Base-by-base conservation (phyloP, 2,113 vertebrate species). In the Grantiella picta region DNA sequence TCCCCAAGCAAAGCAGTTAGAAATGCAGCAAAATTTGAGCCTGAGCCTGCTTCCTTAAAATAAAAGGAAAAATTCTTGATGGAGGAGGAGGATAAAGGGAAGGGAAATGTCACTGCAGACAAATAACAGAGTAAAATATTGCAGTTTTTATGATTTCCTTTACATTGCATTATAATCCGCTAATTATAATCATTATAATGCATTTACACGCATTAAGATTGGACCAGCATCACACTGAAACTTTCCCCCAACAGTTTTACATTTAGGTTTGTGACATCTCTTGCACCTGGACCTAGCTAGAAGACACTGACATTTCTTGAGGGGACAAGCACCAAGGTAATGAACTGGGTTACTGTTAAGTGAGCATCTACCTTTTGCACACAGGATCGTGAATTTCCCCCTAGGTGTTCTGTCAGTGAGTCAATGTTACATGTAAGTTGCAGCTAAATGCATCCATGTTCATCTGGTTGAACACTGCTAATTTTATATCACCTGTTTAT, bases 401-500 rank as follows among this genome's bases (percentile, higher is more conserved):
- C 27, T 16, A 57, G 52, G 21, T 52, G 49, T 76, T 82, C 80
- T 70, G 47, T 57, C 75, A 40, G n/a, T 79, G 72, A 92, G 75
- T 70, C 68, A 90, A 2, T 42, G 89, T 76, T 82, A 91, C 24
- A 22, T 9, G 28, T 23, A 59, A 70, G 33, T 50, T 73, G 60
- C 33, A 90, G 65, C 53, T 84, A 84, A 93, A 75, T 21, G 24
- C 33, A 79, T 52, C 66, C 29, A 23, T 42, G 42, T 90, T 86
- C 50, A 29, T 94, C 61, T 83, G 29, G 44, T 33, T 84, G 36
- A 93, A 88, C 50, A 77, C 1, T 28, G 61, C 28, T 85, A 86
- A 78, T 86, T 92, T 86, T 53, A 16, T 88, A 19, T 72, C 90
- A 90, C n/a, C n/a, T 91, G 59, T 82, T 91, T 95, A 65, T 53